phyloP scores from a whole-genome alignment of 2,113 vertebrate species.

The Hystrix cristata region DNA sequence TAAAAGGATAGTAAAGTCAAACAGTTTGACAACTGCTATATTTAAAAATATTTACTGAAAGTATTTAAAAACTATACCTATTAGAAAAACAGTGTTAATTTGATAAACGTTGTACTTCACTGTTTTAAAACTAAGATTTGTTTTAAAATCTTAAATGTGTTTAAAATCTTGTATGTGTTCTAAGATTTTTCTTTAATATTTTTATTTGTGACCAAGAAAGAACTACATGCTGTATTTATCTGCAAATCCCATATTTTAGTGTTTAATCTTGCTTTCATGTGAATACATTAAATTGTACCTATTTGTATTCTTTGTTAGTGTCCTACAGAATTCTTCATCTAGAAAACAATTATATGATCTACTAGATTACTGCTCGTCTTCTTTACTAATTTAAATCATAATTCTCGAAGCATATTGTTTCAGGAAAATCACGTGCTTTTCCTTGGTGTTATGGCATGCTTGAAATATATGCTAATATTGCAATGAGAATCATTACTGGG shows the following conservation, averaged over 20 bases:
- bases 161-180: no score
- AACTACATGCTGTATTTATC: background rate
- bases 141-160: no score
- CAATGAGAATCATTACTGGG: constrained; percentile 68
- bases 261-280: constrained; percentile 44
- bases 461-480: constrained; percentile 81
- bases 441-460: constrained; percentile 42
- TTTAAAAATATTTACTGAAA: constrained; percentile 26
- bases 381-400: constrained; percentile 76
- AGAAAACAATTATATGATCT: constrained; percentile 51
- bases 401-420: constrained; percentile 74
- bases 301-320: constrained; percentile 48
- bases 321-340: constrained; percentile 47
- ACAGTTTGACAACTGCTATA: background rate
- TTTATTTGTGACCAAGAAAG: constrained; percentile 35
- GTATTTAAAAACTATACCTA: background rate
- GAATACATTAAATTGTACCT: constrained; percentile 29
- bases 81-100: constrained; percentile 35
- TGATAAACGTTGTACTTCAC: background rate
- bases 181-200: background rate
- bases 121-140: background rate
- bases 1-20: background rate
- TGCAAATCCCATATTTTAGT: constrained; percentile 21
- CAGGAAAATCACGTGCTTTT: constrained; percentile 69
- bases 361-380: constrained; percentile 63